These are phyloP conservation scores for Rhagologus leucostigma DNA, from an alignment of 2,113 vertebrate species.

Conservation along the genomic window DNA sequence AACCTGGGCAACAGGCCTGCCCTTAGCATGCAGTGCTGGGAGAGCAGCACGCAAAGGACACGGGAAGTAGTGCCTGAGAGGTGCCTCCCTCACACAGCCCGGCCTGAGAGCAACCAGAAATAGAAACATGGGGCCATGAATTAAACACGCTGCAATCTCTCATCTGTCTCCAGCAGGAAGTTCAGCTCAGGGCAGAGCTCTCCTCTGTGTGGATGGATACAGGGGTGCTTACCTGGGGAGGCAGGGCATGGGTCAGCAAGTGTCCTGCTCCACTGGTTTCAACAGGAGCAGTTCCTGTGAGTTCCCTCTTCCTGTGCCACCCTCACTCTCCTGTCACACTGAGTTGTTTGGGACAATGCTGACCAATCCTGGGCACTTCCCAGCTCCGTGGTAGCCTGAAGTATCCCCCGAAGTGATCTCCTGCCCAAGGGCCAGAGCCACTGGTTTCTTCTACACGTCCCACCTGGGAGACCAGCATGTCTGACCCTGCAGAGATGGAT, in stretches of 20 bases:
- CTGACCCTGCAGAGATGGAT: not conserved
- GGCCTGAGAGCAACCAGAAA: slow-evolving; percentile 30
- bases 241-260: not conserved
- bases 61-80: not conserved
- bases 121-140: slow-evolving; percentile 23
- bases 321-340: not conserved
- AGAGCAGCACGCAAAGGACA: not conserved
- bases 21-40: fast-evolving
- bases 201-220: not conserved
- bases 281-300: fast-evolving
- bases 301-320: not conserved
- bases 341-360: not conserved
- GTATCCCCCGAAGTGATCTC: not conserved
- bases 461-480: not conserved
- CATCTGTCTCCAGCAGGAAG: not conserved
- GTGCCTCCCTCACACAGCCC: not conserved
- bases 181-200: slow-evolving; percentile 3
- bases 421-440: not conserved
- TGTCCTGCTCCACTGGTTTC: not conserved
- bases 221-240: not conserved
- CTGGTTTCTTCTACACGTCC: not conserved
- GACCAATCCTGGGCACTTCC: not conserved
- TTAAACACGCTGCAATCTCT: slow-evolving; percentile 32
- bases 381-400: not conserved
- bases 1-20: not conserved